Percentiles rank a stretch among this genome's conserved stretches.
phyloP scores from a whole-genome alignment of 1,140 invertebrate species.

The Trichonephila clavata region DNA sequence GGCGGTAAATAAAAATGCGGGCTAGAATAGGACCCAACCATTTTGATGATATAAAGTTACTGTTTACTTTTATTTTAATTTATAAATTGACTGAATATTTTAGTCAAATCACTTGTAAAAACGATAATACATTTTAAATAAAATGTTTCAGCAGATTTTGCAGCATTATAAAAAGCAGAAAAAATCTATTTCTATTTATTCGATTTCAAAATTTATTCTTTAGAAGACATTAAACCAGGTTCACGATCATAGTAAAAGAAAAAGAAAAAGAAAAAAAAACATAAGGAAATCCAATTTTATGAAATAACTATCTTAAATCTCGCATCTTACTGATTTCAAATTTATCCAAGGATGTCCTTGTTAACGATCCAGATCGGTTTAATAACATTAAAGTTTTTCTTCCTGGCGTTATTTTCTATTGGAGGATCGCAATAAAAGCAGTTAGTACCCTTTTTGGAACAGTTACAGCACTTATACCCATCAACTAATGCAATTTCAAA shows the following conservation, averaged over 20 bases:
- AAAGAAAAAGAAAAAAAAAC: neutral
- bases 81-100: too few species aligned
- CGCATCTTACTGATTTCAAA: neutral
- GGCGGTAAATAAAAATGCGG: too few species aligned
- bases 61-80: too few species aligned
- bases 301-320: neutral
- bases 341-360: neutral
- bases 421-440: neutral
- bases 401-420: neutral
- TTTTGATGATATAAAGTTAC: too few species aligned
- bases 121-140: too few species aligned
- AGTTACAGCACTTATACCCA: slow-evolving; percentile 10
- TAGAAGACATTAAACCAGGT: neutral
- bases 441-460: neutral
- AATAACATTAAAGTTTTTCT: slow-evolving; percentile 1
- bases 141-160: too few species aligned
- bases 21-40: too few species aligned
- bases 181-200: neutral
- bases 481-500: slow-evolving; percentile 12
- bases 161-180: neutral
- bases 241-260: neutral
- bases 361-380: neutral
- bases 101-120: too few species aligned
- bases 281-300: neutral
- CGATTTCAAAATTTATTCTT: neutral